Evolutionary conservation across 2,888 invertebrate genomes (phyloP).

Genomic region (Hofmannophila pseudospretella): DNA sequence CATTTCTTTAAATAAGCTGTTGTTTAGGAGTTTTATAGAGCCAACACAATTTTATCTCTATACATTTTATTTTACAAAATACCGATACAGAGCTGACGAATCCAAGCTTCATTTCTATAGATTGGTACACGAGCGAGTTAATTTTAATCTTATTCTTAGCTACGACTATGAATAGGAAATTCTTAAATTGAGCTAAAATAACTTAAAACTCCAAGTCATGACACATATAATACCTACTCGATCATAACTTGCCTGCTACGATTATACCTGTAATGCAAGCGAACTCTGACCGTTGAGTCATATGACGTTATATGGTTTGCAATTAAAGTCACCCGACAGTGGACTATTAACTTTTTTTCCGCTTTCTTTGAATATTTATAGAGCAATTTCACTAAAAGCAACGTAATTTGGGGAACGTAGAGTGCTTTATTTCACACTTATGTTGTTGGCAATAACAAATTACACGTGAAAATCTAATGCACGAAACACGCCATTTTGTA

Average conservation of each 20-base stretch:
- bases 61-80: too few relatives aligned
- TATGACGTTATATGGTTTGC: conserved; percentile 42
- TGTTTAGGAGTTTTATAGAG: too few relatives aligned
- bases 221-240: not conserved
- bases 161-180: too few relatives aligned
- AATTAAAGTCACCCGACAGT: conserved; percentile 59
- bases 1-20: too few relatives aligned
- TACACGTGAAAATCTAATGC: not conserved
- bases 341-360: conserved; percentile 58
- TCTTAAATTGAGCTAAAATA: too few relatives aligned
- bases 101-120: too few relatives aligned
- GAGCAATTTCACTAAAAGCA: conserved; percentile 74
- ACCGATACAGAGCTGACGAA: not conserved
- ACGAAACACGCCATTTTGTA: too few relatives aligned
- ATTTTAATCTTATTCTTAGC: too few relatives aligned
- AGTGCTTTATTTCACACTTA: conserved; percentile 29
- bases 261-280: conserved; percentile 20
- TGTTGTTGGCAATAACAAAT: not conserved
- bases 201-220: conserved; percentile 1
- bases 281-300: conserved; percentile 30
- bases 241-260: not conserved
- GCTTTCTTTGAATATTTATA: conserved; percentile 70
- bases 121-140: too few relatives aligned
- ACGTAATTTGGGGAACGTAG: conserved; percentile 41
- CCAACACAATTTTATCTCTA: too few relatives aligned